These are phyloP conservation scores for Otus sunia DNA, from an alignment of 2,113 vertebrate species.

Conservation along the genomic window DNA sequence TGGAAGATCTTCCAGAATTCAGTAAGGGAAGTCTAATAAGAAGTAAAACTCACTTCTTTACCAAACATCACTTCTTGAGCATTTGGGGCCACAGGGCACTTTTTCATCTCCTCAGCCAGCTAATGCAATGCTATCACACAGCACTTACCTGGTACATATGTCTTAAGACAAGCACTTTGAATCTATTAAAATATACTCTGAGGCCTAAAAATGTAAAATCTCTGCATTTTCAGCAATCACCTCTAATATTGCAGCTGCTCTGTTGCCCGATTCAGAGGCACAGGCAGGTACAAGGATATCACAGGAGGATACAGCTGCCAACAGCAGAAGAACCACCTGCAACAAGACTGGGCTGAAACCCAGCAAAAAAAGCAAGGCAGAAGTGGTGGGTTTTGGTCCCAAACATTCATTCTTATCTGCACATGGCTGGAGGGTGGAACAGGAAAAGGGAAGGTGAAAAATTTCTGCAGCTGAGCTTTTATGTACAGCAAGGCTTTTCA, in stretches of 20 bases:
- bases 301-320: background rate
- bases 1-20: background rate
- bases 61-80: background rate
- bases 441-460: background rate
- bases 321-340: background rate
- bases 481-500: background rate
- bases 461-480: background rate
- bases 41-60: background rate
- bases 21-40: background rate
- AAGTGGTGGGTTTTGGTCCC: background rate
- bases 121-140: background rate
- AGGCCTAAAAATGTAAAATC: background rate
- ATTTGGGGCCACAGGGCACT: background rate
- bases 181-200: background rate
- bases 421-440: background rate
- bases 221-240: background rate
- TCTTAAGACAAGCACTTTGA: background rate
- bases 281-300: background rate
- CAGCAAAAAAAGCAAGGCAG: background rate
- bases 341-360: background rate
- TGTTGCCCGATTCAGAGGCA: background rate
- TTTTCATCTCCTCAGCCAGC: background rate
- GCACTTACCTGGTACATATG: background rate
- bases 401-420: background rate
- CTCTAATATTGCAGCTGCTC: background rate